These are phyloP conservation scores for Poeciliopsis retropinna DNA, from an alignment of 2,113 vertebrate genomes.

Conservation along the genomic window DNA sequence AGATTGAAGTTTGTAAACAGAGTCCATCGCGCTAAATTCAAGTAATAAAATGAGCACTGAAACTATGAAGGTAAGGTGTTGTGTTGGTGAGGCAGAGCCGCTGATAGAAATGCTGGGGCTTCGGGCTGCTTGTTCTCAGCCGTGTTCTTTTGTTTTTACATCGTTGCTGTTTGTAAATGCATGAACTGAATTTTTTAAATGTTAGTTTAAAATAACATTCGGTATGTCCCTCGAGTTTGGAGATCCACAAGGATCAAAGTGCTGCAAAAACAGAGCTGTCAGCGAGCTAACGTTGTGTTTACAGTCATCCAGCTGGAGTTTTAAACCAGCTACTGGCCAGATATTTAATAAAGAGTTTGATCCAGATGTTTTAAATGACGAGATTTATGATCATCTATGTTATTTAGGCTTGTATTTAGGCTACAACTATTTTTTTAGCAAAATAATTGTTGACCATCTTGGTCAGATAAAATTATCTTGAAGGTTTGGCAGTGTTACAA, in stretches of 20 bases:
- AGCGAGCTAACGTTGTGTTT: not conserved
- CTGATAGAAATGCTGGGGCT: slow-evolving; percentile 28
- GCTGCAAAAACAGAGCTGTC: not conserved
- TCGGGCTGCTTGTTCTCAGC: not conserved
- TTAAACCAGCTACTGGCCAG: not conserved
- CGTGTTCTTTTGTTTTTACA: not conserved
- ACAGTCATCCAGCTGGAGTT: not conserved
- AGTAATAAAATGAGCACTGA: slow-evolving; percentile 95
- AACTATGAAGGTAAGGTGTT: slow-evolving; percentile 85
- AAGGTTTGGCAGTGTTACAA: not conserved
- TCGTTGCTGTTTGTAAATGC: not conserved
- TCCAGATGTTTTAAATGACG: not conserved
- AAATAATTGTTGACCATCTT: not conserved
- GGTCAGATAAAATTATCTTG: not conserved
- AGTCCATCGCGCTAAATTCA: slow-evolving; percentile 97
- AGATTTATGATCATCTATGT: not conserved
- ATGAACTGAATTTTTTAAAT: not conserved
- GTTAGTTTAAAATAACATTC: not conserved
- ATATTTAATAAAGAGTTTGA: not conserved
- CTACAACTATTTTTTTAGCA: no score
- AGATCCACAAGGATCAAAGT: not conserved
- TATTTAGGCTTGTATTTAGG: no score
- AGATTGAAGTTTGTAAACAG: slow-evolving; percentile 95
- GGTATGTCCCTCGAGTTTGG: not conserved
- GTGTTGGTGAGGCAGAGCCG: slow-evolving; percentile 75